Percentiles rank a stretch among this genome's conserved stretches.
These are phyloP conservation scores for Apodemia duryi DNA, from an alignment of 2,888 invertebrate genomes.

Conservation along the genomic window DNA sequence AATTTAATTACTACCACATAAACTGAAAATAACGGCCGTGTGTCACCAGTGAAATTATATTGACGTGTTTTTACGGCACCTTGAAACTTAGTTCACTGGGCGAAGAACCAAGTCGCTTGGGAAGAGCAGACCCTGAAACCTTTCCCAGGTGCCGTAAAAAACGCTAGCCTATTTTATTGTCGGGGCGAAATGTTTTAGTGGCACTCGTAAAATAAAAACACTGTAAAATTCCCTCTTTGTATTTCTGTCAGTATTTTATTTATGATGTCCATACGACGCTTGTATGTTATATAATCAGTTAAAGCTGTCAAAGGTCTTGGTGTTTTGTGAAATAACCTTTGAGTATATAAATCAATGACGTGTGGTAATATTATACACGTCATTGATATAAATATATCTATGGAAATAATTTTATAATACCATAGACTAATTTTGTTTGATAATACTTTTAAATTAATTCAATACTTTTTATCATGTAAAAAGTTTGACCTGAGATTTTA, in stretches of 20 bases:
- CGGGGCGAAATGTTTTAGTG: slow-evolving; percentile 67
- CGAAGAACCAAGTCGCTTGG: slow-evolving; percentile 2
- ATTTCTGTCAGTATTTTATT: slow-evolving; percentile 50
- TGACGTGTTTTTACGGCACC: background rate
- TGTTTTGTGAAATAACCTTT: too few species aligned
- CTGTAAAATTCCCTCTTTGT: slow-evolving; percentile 70
- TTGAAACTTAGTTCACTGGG: background rate
- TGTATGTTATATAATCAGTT: slow-evolving; percentile 33
- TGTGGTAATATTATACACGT: too few species aligned
- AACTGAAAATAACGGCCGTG: background rate
- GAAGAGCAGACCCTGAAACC: background rate
- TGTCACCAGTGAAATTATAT: background rate
- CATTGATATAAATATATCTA: too few species aligned
- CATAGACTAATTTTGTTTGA: too few species aligned
- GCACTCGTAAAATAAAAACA: slow-evolving; percentile 66
- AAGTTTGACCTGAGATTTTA: too few species aligned
- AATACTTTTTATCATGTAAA: too few species aligned
- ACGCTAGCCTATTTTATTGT: slow-evolving; percentile 63
- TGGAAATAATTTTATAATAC: too few species aligned
- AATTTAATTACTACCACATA: background rate
- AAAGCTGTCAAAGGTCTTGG: slow-evolving; percentile 6
- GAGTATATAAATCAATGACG: too few species aligned
- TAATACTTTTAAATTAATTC: too few species aligned
- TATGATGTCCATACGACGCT: slow-evolving; percentile 45
- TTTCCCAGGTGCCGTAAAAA: slow-evolving; percentile 62